Evolutionary conservation across 2,888 invertebrate species (phyloP).

Genomic region (Falcaria lacertinaria): DNA sequence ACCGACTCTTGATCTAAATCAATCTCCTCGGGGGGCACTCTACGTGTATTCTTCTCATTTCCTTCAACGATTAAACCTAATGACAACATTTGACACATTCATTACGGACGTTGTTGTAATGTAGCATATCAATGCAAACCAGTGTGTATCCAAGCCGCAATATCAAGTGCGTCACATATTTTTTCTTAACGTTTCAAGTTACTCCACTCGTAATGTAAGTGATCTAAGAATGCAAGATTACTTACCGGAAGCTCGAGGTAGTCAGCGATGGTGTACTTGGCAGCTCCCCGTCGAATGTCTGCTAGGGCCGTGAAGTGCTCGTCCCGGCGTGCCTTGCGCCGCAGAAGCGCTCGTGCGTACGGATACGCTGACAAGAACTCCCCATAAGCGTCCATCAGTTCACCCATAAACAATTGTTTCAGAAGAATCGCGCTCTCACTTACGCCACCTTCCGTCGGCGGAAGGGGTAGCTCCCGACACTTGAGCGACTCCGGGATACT

Average conservation of each 20-base stretch:
- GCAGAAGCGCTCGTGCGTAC: slow-evolving; percentile 80
- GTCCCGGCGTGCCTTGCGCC: slow-evolving; percentile 81
- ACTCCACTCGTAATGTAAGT: slow-evolving; percentile 10
- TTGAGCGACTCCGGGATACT: slow-evolving; percentile 58
- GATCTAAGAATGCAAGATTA: slow-evolving; percentile 28
- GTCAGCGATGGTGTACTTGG: slow-evolving; percentile 81
- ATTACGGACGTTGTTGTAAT: slow-evolving; percentile 38
- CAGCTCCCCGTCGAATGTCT: slow-evolving; percentile 82
- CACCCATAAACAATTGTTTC: slow-evolving; percentile 81
- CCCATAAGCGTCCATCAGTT: slow-evolving; percentile 83
- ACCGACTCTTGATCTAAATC: slow-evolving; percentile 59
- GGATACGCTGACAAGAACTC: slow-evolving; percentile 82
- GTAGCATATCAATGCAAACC: slow-evolving; percentile 21
- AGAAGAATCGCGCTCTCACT: slow-evolving; percentile 69
- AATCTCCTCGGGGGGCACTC: slow-evolving; percentile 48
- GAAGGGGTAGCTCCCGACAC: slow-evolving; percentile 59
- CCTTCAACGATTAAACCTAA: slow-evolving; percentile 59
- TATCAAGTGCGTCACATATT: slow-evolving; percentile 29
- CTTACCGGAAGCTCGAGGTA: slow-evolving; percentile 85
- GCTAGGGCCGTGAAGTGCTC: slow-evolving; percentile 84
- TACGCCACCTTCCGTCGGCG: slow-evolving; percentile 47
- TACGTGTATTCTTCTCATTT: slow-evolving; percentile 61
- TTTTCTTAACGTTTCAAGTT: not conserved
- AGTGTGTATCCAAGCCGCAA: slow-evolving; percentile 7
- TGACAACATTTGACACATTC: slow-evolving; percentile 61